phyloP scores from a whole-genome alignment of 2,113 vertebrate genomes.

The Cephalopterus ornatus region DNA sequence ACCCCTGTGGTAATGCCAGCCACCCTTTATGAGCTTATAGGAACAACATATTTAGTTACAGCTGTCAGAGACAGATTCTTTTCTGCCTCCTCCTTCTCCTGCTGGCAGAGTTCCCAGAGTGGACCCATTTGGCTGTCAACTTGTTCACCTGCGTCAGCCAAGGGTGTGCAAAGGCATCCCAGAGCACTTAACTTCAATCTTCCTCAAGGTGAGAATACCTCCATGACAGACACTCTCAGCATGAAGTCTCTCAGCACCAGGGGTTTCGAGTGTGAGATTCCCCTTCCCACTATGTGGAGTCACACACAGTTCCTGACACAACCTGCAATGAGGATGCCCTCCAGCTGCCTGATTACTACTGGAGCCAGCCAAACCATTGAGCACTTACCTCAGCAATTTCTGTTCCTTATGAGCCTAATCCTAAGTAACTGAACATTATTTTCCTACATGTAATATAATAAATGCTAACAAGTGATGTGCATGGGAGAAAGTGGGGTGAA shows the following conservation, averaged over 20 bases:
- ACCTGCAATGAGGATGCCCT: background rate
- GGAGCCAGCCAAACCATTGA: background rate
- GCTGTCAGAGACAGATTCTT: background rate
- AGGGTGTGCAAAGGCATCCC: background rate
- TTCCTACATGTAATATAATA: background rate
- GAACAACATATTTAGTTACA: background rate
- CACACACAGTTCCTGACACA: background rate
- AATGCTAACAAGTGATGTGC: background rate
- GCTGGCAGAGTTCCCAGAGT: slow-evolving; percentile 10
- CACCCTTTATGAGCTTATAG: background rate
- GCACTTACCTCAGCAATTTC: background rate
- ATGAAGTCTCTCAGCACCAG: background rate
- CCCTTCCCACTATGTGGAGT: background rate
- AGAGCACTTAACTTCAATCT: background rate
- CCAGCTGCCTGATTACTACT: background rate
- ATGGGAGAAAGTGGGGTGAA: background rate
- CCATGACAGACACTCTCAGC: background rate
- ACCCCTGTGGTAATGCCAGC: background rate
- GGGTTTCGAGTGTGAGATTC: background rate
- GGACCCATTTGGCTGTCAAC: background rate
- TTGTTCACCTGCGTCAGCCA: background rate
- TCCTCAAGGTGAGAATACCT: background rate
- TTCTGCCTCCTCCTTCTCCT: background rate
- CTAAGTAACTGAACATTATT: background rate
- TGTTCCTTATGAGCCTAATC: background rate